A percentile compares a stretch with the other conserved stretches of the same genome.
These are phyloP conservation scores for Gila robusta DNA, from an alignment of 2,797 vertebrate genomes.

Conservation along the genomic window DNA sequence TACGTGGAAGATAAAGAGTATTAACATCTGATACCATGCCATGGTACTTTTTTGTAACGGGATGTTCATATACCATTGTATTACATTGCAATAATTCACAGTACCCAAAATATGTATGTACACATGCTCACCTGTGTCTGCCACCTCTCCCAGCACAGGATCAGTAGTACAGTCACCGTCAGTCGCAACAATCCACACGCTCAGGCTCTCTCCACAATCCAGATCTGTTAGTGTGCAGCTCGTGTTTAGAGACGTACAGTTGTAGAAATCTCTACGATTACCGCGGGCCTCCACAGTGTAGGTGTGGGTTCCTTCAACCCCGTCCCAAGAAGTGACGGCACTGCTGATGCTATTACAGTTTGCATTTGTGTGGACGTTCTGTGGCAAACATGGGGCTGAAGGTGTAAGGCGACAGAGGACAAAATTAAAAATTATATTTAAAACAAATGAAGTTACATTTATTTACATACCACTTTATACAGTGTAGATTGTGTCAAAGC, in stretches of 20 bases:
- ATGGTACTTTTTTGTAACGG: not conserved
- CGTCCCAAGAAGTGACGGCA: constrained; percentile 75
- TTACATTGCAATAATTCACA: not conserved
- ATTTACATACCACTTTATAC: not conserved
- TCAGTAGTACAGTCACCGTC: constrained; percentile 74
- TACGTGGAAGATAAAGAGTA: constrained; percentile 51
- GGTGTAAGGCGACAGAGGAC: not conserved
- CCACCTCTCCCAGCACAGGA: constrained; percentile 69
- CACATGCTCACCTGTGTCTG: constrained; percentile 74
- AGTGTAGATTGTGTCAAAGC: not conserved
- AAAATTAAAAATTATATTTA: not conserved
- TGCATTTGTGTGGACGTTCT: constrained; percentile 67
- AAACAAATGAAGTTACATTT: not conserved
- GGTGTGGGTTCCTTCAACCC: constrained; percentile 72
- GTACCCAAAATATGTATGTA: not conserved
- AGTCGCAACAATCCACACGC: constrained; percentile 75
- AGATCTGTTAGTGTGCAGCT: constrained; percentile 72
- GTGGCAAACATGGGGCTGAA: constrained; percentile 75
- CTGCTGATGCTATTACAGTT: constrained; percentile 65
- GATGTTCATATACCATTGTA: not conserved
- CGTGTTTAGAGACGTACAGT: constrained; percentile 73
- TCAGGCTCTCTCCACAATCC: constrained; percentile 80
- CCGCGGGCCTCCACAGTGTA: constrained; percentile 75
- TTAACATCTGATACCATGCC: not conserved
- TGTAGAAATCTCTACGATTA: constrained; percentile 74